phyloP scores from a whole-genome alignment of 92 coral and sea anemone species.

The Blastomussa wellsi region DNA sequence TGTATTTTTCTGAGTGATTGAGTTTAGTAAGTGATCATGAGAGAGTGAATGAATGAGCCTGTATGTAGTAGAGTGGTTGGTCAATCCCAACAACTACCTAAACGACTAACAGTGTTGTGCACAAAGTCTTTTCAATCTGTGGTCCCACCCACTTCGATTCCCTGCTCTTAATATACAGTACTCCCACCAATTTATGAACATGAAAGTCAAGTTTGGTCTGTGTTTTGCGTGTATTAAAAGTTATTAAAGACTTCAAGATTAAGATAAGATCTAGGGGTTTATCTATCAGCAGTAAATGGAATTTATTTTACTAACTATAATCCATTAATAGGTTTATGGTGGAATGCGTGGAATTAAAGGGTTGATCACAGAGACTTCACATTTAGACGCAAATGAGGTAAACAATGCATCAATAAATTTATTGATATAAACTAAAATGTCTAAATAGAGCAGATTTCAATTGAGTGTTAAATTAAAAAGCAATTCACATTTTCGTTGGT shows the following conservation, averaged over 20 bases:
- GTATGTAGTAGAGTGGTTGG: not conserved
- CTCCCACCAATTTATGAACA: not conserved
- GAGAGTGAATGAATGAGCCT: not conserved
- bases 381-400: constrained; percentile 91
- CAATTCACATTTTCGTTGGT: too few relatives aligned
- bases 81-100: too few relatives aligned
- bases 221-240: too few relatives aligned
- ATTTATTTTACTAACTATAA: too few relatives aligned
- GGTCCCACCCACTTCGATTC: not conserved
- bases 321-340: constrained; percentile 84
- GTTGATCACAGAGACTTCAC: constrained; percentile 90
- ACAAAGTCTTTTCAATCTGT: too few relatives aligned
- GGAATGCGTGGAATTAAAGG: constrained; percentile 99
- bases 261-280: not conserved
- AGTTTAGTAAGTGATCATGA: not conserved
- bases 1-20: not conserved
- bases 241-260: too few relatives aligned
- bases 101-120: too few relatives aligned
- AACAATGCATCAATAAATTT: not conserved
- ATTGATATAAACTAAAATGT: not conserved
- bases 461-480: too few relatives aligned
- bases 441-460: not conserved
- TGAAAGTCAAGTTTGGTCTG: too few relatives aligned
- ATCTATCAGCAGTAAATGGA: not conserved
- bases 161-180: not conserved